phyloP scores from a whole-genome alignment of 2,797 vertebrate species.

The Acipenser transmontanus region DNA sequence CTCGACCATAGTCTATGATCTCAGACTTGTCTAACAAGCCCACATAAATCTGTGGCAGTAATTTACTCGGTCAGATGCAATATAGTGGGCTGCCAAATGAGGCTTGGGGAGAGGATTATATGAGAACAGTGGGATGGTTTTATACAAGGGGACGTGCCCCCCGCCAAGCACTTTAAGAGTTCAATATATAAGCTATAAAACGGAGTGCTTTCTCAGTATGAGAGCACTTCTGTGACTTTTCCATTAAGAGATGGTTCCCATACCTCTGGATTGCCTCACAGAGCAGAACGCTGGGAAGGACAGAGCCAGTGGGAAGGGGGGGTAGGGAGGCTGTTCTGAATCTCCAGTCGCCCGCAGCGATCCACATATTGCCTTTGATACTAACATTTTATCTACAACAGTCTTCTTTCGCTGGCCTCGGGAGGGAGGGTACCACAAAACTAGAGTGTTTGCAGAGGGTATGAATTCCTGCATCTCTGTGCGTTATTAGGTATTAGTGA shows the following conservation, averaged over 20 bases:
- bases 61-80: background rate
- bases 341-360: conserved; percentile 16
- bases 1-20: background rate
- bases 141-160: conserved; percentile 13
- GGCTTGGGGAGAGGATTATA: conserved; percentile 4
- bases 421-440: conserved; percentile 20
- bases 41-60: background rate
- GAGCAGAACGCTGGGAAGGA: background rate
- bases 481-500: conserved; percentile 31
- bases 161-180: conserved; percentile 21
- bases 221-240: conserved; percentile 11
- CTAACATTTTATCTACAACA: conserved; percentile 61
- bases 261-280: background rate
- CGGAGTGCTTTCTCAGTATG: conserved; percentile 15
- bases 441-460: conserved; percentile 17
- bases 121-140: conserved; percentile 1
- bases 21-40: too few relatives aligned
- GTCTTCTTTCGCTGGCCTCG: conserved; percentile 48
- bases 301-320: background rate
- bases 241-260: background rate
- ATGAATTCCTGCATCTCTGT: conserved; percentile 38
- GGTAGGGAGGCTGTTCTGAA: conserved; percentile 14
- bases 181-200: conserved; percentile 28
- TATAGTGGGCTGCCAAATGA: background rate
- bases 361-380: conserved; percentile 48